Percentiles rank a stretch among this genome's conserved stretches.
These are phyloP conservation scores for Holothuria leucospilota DNA, from an alignment of 53 echinoderm and acorn worm genomes.

Conservation along the genomic window DNA sequence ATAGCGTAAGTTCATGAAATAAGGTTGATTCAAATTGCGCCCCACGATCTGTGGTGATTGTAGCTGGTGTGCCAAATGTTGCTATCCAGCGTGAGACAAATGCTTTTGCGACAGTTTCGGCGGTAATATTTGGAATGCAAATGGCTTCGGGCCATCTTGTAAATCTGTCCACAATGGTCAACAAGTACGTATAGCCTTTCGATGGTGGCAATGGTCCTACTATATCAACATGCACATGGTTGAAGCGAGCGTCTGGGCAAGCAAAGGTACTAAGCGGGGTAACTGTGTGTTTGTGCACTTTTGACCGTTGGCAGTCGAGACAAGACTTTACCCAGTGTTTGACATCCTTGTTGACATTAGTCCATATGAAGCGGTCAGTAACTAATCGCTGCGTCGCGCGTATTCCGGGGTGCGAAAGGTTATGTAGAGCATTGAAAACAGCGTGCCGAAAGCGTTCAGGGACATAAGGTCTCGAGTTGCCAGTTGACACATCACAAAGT, in stretches of 20 bases:
- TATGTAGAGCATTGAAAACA: constrained; percentile 59
- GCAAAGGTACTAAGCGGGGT: constrained; percentile 56
- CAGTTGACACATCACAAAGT: constrained; percentile 53
- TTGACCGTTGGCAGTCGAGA: constrained; percentile 40
- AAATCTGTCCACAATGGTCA: too few species aligned
- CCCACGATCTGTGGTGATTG: constrained; percentile 15
- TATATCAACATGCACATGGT: constrained; percentile 64
- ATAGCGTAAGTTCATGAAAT: background rate
- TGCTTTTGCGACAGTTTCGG: constrained; percentile 44
- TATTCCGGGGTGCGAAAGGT: constrained; percentile 56
- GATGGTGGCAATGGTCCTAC: constrained; percentile 63
- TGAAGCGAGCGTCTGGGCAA: constrained; percentile 51
- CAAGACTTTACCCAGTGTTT: constrained; percentile 37
- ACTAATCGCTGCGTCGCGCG: constrained; percentile 57
- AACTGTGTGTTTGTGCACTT: constrained; percentile 59
- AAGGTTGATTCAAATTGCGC: constrained; percentile 11
- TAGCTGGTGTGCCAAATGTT: background rate
- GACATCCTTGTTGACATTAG: constrained; percentile 54
- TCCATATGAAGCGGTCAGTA: constrained; percentile 63
- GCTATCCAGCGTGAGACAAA: constrained; percentile 49
- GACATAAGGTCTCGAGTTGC: constrained; percentile 37
- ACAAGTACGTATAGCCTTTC: constrained; percentile 51
- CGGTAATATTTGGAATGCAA: constrained; percentile 47
- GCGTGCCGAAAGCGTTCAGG: constrained; percentile 40
- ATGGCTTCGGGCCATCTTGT: constrained; percentile 61